Base-by-base conservation (phyloP, 2,113 vertebrate genomes). In the Nymphicus hollandicus region DNA sequence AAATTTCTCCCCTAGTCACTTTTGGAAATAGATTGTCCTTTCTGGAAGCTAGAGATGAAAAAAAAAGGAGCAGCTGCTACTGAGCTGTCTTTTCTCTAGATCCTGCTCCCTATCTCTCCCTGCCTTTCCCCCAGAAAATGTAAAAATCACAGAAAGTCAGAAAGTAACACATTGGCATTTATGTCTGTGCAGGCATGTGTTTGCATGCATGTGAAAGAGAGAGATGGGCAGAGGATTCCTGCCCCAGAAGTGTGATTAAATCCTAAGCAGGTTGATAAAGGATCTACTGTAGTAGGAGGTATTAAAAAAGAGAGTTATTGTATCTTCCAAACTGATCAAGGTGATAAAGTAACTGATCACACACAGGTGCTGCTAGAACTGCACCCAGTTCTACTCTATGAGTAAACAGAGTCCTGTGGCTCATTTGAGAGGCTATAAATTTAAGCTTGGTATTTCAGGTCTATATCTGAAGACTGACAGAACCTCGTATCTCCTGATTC, bases 401-500 rank as follows among this genome's bases (percentile, higher is more conserved):
- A 96, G 96, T 98, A 97, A 97, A 97, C 93, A 98, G 93, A 97
- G 91, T 97, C 95, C 92, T 86, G 77, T 88, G 93, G 81, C 81
- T 98, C 74, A 76, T 91, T 92, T 92, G 95, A 90, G 89, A 80
- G 84, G 76, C 94, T 77, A 98, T 98, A 97, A 98, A 98, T 98
- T 97, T 95, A 96, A 96, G 96, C 95, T 96, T 96, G 96, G 94
- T 95, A 97, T 96, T 98, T 98, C 96, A 97, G 85, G 96, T 97
- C 97, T 97, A 91, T 97, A 97, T 98, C 97, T 97, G 97, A 96
- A 98, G 90, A 96, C 73, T 97, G 98, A 98, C 97, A 97, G 97
- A 97, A 86, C 79, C 95, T 97, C 95, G 95, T 97, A 97, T 95
- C 93, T 97, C 86, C 96, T 97, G 96, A 98, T 98, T 97, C 96